These are phyloP conservation scores for Tigriopus californicus DNA, from an alignment of 2,888 invertebrate species.

Conservation along the genomic window DNA sequence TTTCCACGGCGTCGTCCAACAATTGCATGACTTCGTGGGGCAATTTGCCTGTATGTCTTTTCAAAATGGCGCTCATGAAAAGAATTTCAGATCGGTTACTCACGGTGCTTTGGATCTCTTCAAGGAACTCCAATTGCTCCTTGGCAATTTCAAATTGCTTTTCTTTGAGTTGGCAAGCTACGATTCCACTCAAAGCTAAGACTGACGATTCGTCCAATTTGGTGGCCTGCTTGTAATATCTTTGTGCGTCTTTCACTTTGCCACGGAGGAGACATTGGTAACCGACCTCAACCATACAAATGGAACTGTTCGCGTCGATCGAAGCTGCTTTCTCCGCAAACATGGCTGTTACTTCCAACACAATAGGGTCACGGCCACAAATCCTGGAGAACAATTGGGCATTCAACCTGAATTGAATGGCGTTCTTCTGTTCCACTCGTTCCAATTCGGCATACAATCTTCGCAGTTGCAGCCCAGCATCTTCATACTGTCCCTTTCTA, in stretches of 20 bases:
- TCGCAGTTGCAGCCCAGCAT: slow-evolving; percentile 47
- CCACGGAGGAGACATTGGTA: slow-evolving; percentile 53
- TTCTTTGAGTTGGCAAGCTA: slow-evolving; percentile 58
- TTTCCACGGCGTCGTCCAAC: slow-evolving; percentile 38
- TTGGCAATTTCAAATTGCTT: slow-evolving; percentile 43
- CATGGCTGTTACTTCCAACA: slow-evolving; percentile 51
- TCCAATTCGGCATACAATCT: slow-evolving; percentile 41
- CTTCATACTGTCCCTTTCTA: slow-evolving; percentile 52
- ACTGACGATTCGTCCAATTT: slow-evolving; percentile 67
- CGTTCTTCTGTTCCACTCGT: slow-evolving; percentile 49
- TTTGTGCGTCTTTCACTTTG: slow-evolving; percentile 47
- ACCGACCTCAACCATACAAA: slow-evolving; percentile 60
- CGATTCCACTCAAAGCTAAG: slow-evolving; percentile 38
- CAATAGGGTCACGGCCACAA: slow-evolving; percentile 34
- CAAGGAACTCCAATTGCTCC: slow-evolving; percentile 22
- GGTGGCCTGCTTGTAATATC: slow-evolving; percentile 57
- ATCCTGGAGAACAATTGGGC: slow-evolving; percentile 44
- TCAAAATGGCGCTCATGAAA: slow-evolving; percentile 47
- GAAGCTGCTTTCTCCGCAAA: slow-evolving; percentile 61
- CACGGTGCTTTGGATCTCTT: slow-evolving; percentile 20
- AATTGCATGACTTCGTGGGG: slow-evolving; percentile 19
- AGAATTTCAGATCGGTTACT: slow-evolving; percentile 39
- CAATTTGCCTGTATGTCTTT: slow-evolving; percentile 18
- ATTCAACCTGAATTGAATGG: slow-evolving; percentile 44
- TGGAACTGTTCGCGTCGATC: slow-evolving; percentile 44